phyloP scores from a whole-genome alignment of 2,113 vertebrate genomes.

The Bujurquina vittata region DNA sequence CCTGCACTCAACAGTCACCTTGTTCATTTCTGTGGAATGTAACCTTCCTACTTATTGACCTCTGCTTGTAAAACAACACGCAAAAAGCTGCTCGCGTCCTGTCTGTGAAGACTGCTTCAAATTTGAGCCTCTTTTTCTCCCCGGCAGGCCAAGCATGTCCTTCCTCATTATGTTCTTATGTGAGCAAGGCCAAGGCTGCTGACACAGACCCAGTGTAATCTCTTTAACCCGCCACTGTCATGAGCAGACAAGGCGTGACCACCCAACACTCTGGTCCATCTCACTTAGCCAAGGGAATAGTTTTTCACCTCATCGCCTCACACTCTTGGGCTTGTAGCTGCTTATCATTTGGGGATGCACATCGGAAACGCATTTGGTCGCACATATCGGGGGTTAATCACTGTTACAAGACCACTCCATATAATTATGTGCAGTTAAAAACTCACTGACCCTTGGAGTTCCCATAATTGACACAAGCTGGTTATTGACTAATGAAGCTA shows the following conservation, averaged over 20 bases:
- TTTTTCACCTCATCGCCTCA: slow-evolving; percentile 57
- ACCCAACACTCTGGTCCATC: slow-evolving; percentile 86
- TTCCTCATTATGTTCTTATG: slow-evolving; percentile 88
- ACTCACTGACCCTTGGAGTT: slow-evolving; percentile 64
- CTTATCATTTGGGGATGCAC: slow-evolving; percentile 59
- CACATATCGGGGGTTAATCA: slow-evolving; percentile 56
- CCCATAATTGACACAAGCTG: slow-evolving; percentile 61
- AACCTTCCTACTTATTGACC: slow-evolving; percentile 41
- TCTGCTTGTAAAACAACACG: slow-evolving; percentile 57
- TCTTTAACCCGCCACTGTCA: slow-evolving; percentile 91
- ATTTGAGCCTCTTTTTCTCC: slow-evolving; percentile 80
- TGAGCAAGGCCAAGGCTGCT: slow-evolving; percentile 86
- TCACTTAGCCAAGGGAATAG: slow-evolving; percentile 74
- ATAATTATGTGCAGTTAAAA: slow-evolving; percentile 66
- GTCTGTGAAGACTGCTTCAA: slow-evolving; percentile 71
- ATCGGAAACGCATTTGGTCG: slow-evolving; percentile 35
- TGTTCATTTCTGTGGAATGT: slow-evolving; percentile 49
- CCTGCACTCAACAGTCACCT: slow-evolving; percentile 36
- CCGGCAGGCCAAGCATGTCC: slow-evolving; percentile 84
- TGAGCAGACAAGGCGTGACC: slow-evolving; percentile 86
- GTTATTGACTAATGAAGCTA: slow-evolving; percentile 76
- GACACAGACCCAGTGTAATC: slow-evolving; percentile 91
- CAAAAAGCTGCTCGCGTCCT: slow-evolving; percentile 47
- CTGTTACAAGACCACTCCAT: slow-evolving; percentile 60
- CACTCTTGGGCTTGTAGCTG: slow-evolving; percentile 37